Percentiles rank a stretch among this genome's conserved stretches.
Conservation (phyloP, 2,888 invertebrate genomes). For the Ischnura elegans region DNA sequence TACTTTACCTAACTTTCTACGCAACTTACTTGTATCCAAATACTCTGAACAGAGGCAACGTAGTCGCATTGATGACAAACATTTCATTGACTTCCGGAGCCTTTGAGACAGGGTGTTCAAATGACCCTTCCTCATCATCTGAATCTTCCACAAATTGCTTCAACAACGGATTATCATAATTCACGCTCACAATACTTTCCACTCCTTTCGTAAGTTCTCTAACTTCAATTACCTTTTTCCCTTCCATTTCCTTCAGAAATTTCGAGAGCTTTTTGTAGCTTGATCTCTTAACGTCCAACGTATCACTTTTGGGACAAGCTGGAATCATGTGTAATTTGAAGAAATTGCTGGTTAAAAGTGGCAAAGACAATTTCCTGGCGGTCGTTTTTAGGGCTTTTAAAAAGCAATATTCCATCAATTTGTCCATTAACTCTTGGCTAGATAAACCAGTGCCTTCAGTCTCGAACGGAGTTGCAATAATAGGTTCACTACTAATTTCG, state of each 20-base stretch:
- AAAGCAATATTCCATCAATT: slow-evolving; percentile 87
- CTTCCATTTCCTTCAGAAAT: slow-evolving; percentile 89
- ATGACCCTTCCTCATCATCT: slow-evolving; percentile 71
- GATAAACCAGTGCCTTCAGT: slow-evolving; percentile 65
- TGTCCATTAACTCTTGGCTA: slow-evolving; percentile 83
- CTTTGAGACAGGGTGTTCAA: not conserved
- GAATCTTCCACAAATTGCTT: slow-evolving; percentile 78
- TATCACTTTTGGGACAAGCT: slow-evolving; percentile 84
- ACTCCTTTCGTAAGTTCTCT: slow-evolving; percentile 86
- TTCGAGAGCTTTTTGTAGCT: slow-evolving; percentile 93
- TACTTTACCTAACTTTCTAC: too few species aligned
- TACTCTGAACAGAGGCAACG: slow-evolving; percentile 82
- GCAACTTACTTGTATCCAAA: slow-evolving; percentile 80
- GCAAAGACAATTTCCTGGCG: slow-evolving; percentile 85
- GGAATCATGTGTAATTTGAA: slow-evolving; percentile 86
- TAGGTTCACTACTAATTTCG: slow-evolving; percentile 31
- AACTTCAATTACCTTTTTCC: slow-evolving; percentile 76
- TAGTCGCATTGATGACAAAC: slow-evolving; percentile 84
- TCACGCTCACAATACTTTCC: slow-evolving; percentile 86
- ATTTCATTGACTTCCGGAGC: slow-evolving; percentile 83
- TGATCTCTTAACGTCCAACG: slow-evolving; percentile 92
- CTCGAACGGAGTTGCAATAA: slow-evolving; percentile 68
- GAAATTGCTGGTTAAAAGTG: slow-evolving; percentile 90
- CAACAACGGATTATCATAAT: slow-evolving; percentile 80
- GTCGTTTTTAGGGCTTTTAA: slow-evolving; percentile 88